Percentiles rank a stretch among this genome's conserved stretches.
These are phyloP conservation scores for Gymnothorax javanicus DNA, from an alignment of 2,797 vertebrate species.

Conservation along the genomic window DNA sequence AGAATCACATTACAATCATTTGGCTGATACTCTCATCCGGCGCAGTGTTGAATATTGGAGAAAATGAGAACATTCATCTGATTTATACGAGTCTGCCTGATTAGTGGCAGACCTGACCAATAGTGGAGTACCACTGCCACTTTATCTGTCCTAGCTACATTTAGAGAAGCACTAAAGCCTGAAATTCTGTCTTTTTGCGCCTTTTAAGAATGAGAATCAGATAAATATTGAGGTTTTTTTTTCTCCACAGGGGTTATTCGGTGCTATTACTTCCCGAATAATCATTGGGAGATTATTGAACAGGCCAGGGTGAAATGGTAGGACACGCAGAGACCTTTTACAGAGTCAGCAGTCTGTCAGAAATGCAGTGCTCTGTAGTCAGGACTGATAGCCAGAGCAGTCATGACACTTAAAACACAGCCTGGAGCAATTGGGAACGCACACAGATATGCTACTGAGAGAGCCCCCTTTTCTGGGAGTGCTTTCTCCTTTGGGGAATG, in stretches of 20 bases:
- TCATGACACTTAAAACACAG: background rate
- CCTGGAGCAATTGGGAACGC: too few species aligned
- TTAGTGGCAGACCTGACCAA: too few species aligned
- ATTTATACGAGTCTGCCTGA: too few species aligned
- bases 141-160: background rate
- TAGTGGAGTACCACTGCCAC: background rate
- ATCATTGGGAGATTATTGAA: background rate
- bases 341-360: background rate
- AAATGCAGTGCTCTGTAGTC: background rate
- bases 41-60: too few species aligned
- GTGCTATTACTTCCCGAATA: background rate
- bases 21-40: background rate
- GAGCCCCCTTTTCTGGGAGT: too few species aligned
- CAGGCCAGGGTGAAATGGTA: background rate
- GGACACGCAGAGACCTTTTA: background rate
- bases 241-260: background rate
- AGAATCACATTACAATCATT: background rate
- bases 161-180: background rate
- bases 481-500: too few species aligned
- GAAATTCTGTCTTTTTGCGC: background rate
- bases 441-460: too few species aligned
- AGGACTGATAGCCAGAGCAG: background rate
- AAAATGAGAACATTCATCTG: too few species aligned
- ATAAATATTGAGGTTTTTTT: background rate
- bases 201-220: background rate